A percentile compares a stretch with the other conserved stretches of the same genome.
phyloP scores from a whole-genome alignment of 2,888 invertebrate genomes.

The Monopis laevigella region DNA sequence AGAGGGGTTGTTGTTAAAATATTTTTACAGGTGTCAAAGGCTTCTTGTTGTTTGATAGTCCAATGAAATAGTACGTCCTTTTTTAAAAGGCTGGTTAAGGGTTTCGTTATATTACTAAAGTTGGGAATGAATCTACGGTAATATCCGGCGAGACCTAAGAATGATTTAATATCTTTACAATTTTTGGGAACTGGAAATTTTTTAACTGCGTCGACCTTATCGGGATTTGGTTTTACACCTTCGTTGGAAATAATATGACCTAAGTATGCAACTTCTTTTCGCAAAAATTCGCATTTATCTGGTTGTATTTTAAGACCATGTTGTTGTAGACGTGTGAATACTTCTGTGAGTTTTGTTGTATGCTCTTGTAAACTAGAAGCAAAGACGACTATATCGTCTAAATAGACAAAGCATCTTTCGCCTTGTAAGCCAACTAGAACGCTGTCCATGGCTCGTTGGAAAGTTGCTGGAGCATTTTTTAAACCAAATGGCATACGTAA shows the following conservation, averaged over 20 bases:
- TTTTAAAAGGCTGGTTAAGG: no score
- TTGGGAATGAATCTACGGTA: constrained; percentile 27
- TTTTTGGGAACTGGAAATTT: constrained; percentile 26
- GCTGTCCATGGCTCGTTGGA: constrained; percentile 26
- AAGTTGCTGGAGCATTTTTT: constrained; percentile 25
- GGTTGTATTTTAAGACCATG: constrained; percentile 25
- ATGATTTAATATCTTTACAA: constrained; percentile 27
- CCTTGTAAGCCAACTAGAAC: constrained; percentile 23
- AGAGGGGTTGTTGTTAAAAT: constrained; percentile 21
- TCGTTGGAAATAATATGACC: constrained; percentile 32
- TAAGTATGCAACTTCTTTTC: constrained; percentile 31
- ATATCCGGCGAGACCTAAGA: constrained; percentile 27
- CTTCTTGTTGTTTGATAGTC: constrained; percentile 19
- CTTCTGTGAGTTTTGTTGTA: constrained; percentile 23
- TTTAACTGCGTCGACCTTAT: constrained; percentile 23
- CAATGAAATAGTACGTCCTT: constrained; percentile 21
- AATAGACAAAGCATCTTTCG: constrained; percentile 23
- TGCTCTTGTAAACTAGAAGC: constrained; percentile 26
- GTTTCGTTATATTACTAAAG: constrained; percentile 25
- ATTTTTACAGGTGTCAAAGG: constrained; percentile 22
- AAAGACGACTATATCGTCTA: constrained; percentile 26
- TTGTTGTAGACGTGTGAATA: constrained; percentile 25
- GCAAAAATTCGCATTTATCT: constrained; percentile 31
- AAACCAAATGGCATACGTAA: constrained; percentile 26
- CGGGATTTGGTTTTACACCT: constrained; percentile 32